Conservation (phyloP, 1,140 invertebrate genomes). For the Campodea augens region DNA sequence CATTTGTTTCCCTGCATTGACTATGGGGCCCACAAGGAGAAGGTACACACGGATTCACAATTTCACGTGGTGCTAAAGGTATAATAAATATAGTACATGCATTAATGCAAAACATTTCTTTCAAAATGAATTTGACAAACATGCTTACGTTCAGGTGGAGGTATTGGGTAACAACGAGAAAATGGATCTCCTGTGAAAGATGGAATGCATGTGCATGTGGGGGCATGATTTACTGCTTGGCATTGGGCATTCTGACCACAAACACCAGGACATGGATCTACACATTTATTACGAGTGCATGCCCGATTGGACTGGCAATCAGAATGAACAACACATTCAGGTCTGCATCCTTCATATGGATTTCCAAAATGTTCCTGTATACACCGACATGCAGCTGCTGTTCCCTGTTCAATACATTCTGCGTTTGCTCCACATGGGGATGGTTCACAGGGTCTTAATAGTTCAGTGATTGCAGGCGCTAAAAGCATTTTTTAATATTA, state of each 20-base stretch:
- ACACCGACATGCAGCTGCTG: constrained; percentile 35
- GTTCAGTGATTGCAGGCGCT: no score
- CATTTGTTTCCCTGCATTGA: constrained; percentile 45
- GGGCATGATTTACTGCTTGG: constrained; percentile 64
- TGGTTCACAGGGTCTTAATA: constrained; percentile 21
- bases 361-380: constrained; percentile 51
- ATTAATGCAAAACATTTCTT: constrained; percentile 9
- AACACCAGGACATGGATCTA: constrained; percentile 56
- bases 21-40: constrained; percentile 62
- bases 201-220: constrained; percentile 51
- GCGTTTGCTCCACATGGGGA: constrained; percentile 28
- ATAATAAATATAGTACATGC: constrained; percentile 13
- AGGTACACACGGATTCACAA: constrained; percentile 41
- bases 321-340: constrained; percentile 57
- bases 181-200: constrained; percentile 65
- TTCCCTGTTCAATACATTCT: constrained; percentile 22
- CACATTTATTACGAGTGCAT: constrained; percentile 60
- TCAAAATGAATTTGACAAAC: constrained; percentile 13
- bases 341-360: constrained; percentile 56
- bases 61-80: constrained; percentile 16
- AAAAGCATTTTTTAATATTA: no score
- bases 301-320: constrained; percentile 62
- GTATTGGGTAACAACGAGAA: constrained; percentile 34
- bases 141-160: constrained; percentile 10
- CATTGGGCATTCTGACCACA: constrained; percentile 69